Evolutionary conservation across 2,113 vertebrate genomes (phyloP), one percentile per base, ranked within the genome.

Genomic region (Chionodraco myersi): DNA sequence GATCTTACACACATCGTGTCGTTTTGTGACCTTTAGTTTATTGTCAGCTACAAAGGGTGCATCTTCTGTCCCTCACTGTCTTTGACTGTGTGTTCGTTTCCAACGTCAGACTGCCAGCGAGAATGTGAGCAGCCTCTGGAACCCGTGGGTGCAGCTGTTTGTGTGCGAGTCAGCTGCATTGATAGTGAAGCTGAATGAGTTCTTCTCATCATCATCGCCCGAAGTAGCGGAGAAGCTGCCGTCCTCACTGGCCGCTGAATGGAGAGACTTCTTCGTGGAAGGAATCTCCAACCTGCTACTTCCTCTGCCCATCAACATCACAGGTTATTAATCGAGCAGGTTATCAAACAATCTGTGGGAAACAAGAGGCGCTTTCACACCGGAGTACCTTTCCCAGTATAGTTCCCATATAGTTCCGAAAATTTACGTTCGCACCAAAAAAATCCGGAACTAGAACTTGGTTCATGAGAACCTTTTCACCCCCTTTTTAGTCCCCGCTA

Each of bases 201-300:
- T 96, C 90, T 99, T 99, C 84, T 88, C 96, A 68, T 92, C 95
- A 30, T 66, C 91, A 44, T 71, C 93, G 72, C 80, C 89, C 47
- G 94, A 92, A n/a, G 79, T 87, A 11, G 62, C 77, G 77, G 93
- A 94, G 91, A 93, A 84, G 30, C 93, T 99, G 87, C 97, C 98
- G 10, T 54, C 90, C 56, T 96, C 97, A 62, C 94, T 99, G 53
- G 76, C 90, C 48, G 90, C 77, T 3, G 98, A 99, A 94, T 99
- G 98, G 97, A 94, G 91, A 12, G 97, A 97, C 67, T 99, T 99
- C 94, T 99, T 99, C 79, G 89, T 96, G 6, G 96, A 97, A 62
- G 98, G 97, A 86, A 96, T 98, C 91, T 95, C 97, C 92, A 96
- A 88, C 89, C 92, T 97, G 90, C 92, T 99, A 48, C 91, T 99